A percentile compares a stretch with the other conserved stretches of the same genome.
Evolutionary conservation across 1,140 invertebrate genomes (phyloP).

Genomic region (Pseudoatta argentina): DNA sequence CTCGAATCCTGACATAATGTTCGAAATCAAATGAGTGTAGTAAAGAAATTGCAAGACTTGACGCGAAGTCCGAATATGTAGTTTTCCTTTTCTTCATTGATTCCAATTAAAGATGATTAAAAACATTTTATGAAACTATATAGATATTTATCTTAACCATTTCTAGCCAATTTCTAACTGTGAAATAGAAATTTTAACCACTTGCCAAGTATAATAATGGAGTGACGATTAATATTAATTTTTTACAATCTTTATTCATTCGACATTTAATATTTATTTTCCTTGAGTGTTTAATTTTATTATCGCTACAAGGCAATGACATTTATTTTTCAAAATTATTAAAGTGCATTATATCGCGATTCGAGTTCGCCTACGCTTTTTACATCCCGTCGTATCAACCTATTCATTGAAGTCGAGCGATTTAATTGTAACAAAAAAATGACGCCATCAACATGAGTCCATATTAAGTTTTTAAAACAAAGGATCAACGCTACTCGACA

Average conservation of each 20-base stretch:
- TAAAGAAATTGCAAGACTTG: neutral
- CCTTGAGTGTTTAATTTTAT: neutral
- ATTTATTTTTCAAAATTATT: neutral
- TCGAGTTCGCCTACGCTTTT: slow-evolving; percentile 27
- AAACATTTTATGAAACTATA: neutral
- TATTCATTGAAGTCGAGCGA: slow-evolving; percentile 14
- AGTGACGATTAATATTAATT: neutral
- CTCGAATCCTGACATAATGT: slow-evolving; percentile 18
- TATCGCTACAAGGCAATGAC: neutral
- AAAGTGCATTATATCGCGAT: slow-evolving; percentile 33
- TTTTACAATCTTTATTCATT: no score
- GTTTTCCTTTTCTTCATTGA: neutral
- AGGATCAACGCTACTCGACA: slow-evolving; percentile 35
- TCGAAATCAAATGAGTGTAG: neutral
- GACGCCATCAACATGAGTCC: slow-evolving; percentile 23
- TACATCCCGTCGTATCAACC: slow-evolving; percentile 25
- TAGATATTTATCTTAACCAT: neutral
- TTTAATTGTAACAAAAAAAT: slow-evolving; percentile 40
- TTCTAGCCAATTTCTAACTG: neutral
- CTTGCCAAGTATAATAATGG: neutral
- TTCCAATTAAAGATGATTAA: neutral
- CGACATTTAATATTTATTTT: neutral
- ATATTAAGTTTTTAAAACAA: slow-evolving; percentile 48
- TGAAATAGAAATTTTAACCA: neutral
- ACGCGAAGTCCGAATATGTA: neutral